Evolutionary conservation across 1,140 invertebrate genomes (phyloP).

Genomic region (Armadillidium nasatum): DNA sequence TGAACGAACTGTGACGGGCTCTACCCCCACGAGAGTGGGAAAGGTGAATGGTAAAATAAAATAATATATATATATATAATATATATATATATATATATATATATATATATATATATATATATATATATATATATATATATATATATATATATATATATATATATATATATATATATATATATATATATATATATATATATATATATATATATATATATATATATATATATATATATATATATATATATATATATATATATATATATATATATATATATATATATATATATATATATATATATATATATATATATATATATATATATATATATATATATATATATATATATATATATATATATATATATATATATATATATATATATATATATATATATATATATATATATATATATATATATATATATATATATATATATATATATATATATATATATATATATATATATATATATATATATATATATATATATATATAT

Average conservation of each 20-base stretch:
- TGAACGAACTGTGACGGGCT: no score
- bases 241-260: neutral
- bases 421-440: constrained; percentile 5
- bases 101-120: neutral
- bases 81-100: neutral
- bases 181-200: constrained; percentile 10
- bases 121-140: neutral
- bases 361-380: neutral
- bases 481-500: constrained; percentile 22
- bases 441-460: neutral
- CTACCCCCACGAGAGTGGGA: no score
- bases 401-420: neutral
- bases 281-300: neutral
- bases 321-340: neutral
- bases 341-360: neutral
- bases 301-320: constrained; percentile 6
- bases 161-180: neutral
- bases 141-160: neutral
- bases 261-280: neutral
- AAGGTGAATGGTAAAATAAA: no score
- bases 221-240: neutral
- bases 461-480: neutral
- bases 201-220: neutral
- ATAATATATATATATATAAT: neutral
- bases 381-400: constrained; percentile 1